Evolutionary conservation across 2,113 vertebrate genomes (phyloP), one percentile per base, ranked within the genome.

Genomic region (Megaleporinus macrocephalus): DNA sequence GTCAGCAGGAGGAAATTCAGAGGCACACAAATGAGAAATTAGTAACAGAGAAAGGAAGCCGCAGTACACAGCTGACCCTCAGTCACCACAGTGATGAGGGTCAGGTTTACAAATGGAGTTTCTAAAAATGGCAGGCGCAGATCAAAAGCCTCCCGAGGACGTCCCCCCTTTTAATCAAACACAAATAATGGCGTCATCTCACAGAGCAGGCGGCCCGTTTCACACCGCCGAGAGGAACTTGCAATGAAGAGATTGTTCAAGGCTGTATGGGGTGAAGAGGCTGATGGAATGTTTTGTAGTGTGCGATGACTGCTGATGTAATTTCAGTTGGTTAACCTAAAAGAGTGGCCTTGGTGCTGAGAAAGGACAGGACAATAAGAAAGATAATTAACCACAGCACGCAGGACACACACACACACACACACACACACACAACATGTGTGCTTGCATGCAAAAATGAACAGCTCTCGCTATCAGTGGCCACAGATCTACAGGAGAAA

Each of bases 401-500:
- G 27, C 27, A 18, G 65, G 16, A 69, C 41, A 20, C 6, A 9
- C 24, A 29, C 51, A 59, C 26, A 26, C 22, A 71, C 30, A 57
- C 36, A 74, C 47, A 22, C 57, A 81, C 55, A 57, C 44, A 74
- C 73, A 78, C n/a, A n/a, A n/a, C n/a, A n/a, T n/a, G n/a, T n/a
- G n/a, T n/a, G 59, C 65, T 49, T 63, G 49, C 73, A 82, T 76
- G 57, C 75, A 81, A 77, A 74, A 74, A 75, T 74, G 55, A 80
- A 70, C 75, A 70, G 11, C 51, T 62, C 51, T 66, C 65, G 15
- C 55, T 61, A 84, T 59, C 36, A 57, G 53, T 10, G 72, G 63
- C 75, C 12, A 75, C 86, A 85, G 86, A 90, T 90, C 89, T 90
- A 74, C 83, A 75, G 84, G 59, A 78, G 53, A 72, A 88, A 85